Evolutionary conservation across 2,888 invertebrate species (phyloP).

Genomic region (Abrostola tripartita): DNA sequence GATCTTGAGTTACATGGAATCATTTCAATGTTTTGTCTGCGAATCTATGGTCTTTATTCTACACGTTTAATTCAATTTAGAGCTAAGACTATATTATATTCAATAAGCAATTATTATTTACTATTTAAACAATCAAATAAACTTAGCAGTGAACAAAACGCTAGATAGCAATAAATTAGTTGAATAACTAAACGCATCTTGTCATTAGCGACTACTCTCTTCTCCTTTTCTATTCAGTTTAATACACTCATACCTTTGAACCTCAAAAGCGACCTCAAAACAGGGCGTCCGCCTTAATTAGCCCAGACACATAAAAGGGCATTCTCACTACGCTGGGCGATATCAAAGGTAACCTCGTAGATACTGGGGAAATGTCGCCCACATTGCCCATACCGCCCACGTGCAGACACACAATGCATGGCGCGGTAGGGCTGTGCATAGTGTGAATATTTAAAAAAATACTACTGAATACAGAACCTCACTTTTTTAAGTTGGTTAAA

Average conservation of each 20-base stretch:
- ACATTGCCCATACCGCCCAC: neutral
- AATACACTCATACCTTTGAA: conserved; percentile 10
- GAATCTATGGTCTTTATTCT: no score
- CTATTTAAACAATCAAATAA: no score
- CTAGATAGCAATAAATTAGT: no score
- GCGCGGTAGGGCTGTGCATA: conserved; percentile 25
- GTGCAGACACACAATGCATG: conserved; percentile 5
- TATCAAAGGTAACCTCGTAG: conserved; percentile 58
- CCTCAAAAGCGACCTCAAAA: conserved; percentile 35
- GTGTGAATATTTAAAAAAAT: no score
- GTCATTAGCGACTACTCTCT: neutral
- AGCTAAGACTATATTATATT: no score
- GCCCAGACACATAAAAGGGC: conserved; percentile 51
- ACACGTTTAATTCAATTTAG: no score
- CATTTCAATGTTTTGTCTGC: no score
- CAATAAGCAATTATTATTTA: no score
- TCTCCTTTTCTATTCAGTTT: neutral
- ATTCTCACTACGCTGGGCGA: conserved; percentile 53
- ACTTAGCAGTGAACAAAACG: no score
- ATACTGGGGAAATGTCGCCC: conserved; percentile 26
- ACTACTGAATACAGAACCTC: no score
- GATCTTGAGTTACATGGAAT: no score
- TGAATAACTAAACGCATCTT: neutral
- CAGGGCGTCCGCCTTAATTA: conserved; percentile 53
- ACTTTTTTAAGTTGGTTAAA: no score